A percentile compares a stretch with the other conserved stretches of the same genome.
phyloP scores from a whole-genome alignment of 2,797 vertebrate genomes.

The Loris lydekkerianus region DNA sequence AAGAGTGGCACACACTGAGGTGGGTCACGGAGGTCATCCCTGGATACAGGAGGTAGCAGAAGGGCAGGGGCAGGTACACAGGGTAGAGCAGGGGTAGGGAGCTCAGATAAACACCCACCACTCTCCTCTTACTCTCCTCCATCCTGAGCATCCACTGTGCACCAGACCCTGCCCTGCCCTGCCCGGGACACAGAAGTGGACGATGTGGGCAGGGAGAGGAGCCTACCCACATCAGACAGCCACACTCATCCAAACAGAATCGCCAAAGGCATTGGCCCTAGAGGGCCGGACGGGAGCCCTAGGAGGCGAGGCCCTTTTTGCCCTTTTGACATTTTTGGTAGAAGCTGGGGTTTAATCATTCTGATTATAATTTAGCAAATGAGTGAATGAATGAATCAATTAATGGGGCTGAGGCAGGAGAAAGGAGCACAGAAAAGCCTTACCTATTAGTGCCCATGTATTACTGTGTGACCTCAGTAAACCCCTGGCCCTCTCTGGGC shows the following conservation, averaged over 20 bases:
- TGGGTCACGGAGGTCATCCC: not conserved
- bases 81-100: no score
- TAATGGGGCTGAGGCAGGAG: not conserved
- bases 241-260: not conserved
- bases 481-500: not conserved
- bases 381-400: not conserved
- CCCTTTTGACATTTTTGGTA: not conserved
- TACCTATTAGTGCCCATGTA: not conserved
- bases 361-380: rapidly evolving
- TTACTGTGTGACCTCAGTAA: not conserved
- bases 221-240: not conserved
- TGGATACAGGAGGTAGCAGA: not conserved
- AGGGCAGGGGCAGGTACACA: not conserved
- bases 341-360: not conserved
- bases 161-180: no score
- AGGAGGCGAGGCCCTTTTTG: not conserved
- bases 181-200: not conserved
- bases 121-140: not conserved
- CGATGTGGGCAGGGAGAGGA: not conserved
- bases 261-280: not conserved
- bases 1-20: not conserved
- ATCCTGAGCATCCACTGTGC: not conserved
- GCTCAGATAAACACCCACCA: not conserved
- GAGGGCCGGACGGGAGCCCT: not conserved
- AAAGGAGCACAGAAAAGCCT: not conserved